A percentile compares a stretch with the other conserved stretches of the same genome.
These are phyloP conservation scores for Nothobranchius furzeri DNA, from an alignment of 2,113 vertebrate genomes.

Conservation along the genomic window DNA sequence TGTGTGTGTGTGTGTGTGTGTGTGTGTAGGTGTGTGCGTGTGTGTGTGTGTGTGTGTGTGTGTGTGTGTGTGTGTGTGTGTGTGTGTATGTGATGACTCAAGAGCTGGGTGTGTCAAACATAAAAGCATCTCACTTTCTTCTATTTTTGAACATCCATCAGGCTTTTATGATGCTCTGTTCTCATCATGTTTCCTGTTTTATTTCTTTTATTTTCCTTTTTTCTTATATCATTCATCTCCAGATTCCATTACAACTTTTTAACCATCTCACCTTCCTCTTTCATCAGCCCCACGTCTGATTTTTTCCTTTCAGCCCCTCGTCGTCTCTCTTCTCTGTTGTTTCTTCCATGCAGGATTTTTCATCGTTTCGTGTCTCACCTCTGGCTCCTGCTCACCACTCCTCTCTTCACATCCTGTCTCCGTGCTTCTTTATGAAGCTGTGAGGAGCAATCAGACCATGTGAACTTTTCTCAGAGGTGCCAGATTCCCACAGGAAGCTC, in stretches of 20 bases:
- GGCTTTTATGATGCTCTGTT: background rate
- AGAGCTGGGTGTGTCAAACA: conserved; percentile 56
- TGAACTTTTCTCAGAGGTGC: conserved; percentile 65
- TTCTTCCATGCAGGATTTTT: background rate
- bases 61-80: conserved; percentile 18
- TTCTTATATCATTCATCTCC: background rate
- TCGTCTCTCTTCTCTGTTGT: background rate
- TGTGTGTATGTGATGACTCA: conserved; percentile 31
- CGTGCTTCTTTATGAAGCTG: conserved; percentile 39
- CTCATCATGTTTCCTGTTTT: background rate
- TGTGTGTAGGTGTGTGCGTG: conserved; percentile 33
- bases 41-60: conserved; percentile 7
- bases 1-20: conserved; percentile 21
- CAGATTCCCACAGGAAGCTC: conserved; percentile 43
- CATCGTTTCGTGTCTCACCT: background rate
- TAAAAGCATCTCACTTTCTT: conserved; percentile 40
- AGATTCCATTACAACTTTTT: fast-evolving
- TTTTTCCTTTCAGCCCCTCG: background rate
- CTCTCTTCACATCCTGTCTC: background rate
- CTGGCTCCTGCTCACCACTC: background rate
- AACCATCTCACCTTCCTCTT: too few relatives aligned
- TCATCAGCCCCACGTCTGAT: background rate
- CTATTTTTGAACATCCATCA: conserved; percentile 5
- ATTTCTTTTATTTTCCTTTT: background rate
- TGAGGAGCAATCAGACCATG: conserved; percentile 61